Percentiles rank a stretch among this genome's conserved stretches.
These are phyloP conservation scores for Octomys mimax DNA, from an alignment of 2,797 vertebrate species.

Conservation along the genomic window DNA sequence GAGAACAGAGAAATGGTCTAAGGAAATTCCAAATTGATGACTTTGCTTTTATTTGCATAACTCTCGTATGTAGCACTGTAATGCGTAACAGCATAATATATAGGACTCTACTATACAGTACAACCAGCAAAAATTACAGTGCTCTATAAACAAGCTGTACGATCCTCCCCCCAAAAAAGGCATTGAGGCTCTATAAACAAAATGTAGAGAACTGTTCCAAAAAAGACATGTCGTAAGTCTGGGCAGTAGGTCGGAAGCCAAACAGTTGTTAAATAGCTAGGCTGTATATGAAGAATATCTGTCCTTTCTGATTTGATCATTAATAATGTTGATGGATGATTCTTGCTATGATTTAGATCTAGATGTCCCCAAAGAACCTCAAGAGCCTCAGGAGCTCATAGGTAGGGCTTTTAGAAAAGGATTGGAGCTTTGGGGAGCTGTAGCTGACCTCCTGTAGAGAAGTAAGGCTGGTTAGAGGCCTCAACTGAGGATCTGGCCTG, in stretches of 20 bases:
- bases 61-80: not conserved
- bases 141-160: not conserved
- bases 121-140: not conserved
- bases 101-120: not conserved
- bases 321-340: not conserved
- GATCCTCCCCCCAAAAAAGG: not conserved
- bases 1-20: not conserved
- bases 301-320: not conserved
- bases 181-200: not conserved
- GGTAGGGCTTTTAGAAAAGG: not conserved
- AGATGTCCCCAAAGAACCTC: not conserved
- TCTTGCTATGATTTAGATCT: not conserved
- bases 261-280: not conserved
- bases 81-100: not conserved
- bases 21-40: not conserved
- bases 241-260: not conserved
- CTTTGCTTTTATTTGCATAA: not conserved
- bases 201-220: not conserved
- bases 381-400: not conserved
- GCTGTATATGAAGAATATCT: not conserved
- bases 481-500: not conserved
- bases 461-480: not conserved
- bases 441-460: not conserved
- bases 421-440: not conserved
- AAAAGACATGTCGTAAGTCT: not conserved